Percentiles rank a stretch among this genome's conserved stretches.
These are phyloP conservation scores for Vespertilio murinus DNA, from an alignment of 2,797 vertebrate species.

Conservation along the genomic window DNA sequence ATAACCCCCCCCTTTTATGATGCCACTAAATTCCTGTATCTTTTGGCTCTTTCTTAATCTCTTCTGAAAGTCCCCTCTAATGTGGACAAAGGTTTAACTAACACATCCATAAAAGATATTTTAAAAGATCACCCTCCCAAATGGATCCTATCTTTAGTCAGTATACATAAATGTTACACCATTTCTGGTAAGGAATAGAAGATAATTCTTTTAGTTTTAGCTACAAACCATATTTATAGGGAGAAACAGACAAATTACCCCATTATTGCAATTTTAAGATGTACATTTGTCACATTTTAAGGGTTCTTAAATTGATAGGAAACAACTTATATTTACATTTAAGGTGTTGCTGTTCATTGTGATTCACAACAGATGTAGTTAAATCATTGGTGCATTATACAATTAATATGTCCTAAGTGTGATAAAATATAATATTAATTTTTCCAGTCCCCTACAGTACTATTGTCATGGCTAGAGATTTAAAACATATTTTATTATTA, in stretches of 20 bases:
- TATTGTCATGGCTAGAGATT: neutral
- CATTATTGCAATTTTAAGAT: neutral
- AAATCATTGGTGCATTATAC: neutral
- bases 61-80: neutral
- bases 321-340: conserved; percentile 33
- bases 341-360: neutral
- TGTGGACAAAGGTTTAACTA: neutral
- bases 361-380: neutral
- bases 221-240: neutral
- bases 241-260: neutral
- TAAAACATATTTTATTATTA: conserved; percentile 60
- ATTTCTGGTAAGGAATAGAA: neutral
- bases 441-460: neutral
- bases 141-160: neutral
- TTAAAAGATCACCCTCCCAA: neutral
- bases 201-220: neutral
- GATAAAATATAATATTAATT: conserved; percentile 27
- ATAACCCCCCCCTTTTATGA: neutral
- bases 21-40: neutral
- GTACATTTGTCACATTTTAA: neutral
- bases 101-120: neutral
- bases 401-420: conserved; percentile 9
- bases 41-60: neutral
- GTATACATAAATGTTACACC: neutral
- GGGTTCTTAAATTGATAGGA: conserved; percentile 33